phyloP scores from a whole-genome alignment of 2,888 invertebrate species.

The Candidula unifasciata region DNA sequence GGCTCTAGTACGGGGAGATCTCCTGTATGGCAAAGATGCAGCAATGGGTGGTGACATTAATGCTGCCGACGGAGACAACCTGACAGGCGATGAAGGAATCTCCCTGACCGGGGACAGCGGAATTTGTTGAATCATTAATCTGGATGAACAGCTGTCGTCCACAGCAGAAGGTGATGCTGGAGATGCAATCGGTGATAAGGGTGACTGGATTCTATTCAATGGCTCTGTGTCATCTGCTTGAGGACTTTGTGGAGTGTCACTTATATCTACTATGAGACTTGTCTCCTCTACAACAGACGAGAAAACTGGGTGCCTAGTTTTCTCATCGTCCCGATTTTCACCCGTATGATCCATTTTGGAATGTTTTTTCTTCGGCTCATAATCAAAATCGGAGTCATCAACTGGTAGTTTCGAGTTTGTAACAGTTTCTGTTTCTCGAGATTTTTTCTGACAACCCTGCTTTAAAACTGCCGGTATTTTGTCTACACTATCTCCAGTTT shows the following conservation, averaged over 20 bases:
- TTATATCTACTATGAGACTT: neutral
- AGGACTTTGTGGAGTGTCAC: neutral
- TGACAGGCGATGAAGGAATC: neutral
- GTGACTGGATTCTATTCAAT: neutral
- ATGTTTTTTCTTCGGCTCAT: neutral
- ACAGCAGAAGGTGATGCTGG: neutral
- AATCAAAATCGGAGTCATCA: neutral
- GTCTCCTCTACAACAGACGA: neutral
- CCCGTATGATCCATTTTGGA: neutral
- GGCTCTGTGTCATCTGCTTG: neutral
- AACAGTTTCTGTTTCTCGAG: neutral
- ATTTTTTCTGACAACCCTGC: neutral
- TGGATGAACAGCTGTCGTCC: neutral
- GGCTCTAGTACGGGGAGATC: neutral
- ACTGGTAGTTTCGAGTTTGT: neutral
- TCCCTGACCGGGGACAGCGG: constrained; percentile 8
- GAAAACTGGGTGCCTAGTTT: neutral
- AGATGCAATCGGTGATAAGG: neutral
- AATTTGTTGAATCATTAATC: neutral
- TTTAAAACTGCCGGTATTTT: too few relatives aligned
- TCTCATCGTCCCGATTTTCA: neutral
- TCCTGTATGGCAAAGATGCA: neutral
- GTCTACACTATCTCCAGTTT: neutral
- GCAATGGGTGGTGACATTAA: neutral
- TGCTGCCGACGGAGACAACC: neutral